These are phyloP conservation scores for Dryocosmus kuriphilus DNA, from an alignment of 2,888 invertebrate genomes.

Conservation along the genomic window DNA sequence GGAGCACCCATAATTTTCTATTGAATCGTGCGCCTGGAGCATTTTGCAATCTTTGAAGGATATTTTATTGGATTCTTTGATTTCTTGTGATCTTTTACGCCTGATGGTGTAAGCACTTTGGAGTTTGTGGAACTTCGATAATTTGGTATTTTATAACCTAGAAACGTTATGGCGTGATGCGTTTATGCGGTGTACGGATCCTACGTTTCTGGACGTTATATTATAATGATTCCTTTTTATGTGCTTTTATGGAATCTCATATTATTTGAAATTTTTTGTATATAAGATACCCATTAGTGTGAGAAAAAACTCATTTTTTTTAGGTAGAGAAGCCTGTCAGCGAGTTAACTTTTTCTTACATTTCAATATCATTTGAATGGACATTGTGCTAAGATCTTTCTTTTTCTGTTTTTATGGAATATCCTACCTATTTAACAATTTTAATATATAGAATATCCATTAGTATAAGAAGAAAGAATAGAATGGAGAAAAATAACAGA, in stretches of 20 bases:
- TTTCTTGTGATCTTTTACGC: neutral
- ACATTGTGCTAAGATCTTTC: too few species aligned
- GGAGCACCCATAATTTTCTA: neutral
- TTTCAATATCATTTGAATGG: too few species aligned
- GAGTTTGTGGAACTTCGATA: neutral
- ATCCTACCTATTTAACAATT: too few species aligned
- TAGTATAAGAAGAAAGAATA: too few species aligned
- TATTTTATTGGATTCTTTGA: neutral
- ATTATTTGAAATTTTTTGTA: neutral
- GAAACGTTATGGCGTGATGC: neutral
- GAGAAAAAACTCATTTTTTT: neutral
- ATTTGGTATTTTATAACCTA: neutral
- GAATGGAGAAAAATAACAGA: too few species aligned
- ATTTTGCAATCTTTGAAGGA: neutral
- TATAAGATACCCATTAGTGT: neutral
- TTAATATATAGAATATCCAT: too few species aligned
- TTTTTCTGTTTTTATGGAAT: too few species aligned
- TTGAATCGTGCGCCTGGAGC: neutral
- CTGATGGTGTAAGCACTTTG: neutral
- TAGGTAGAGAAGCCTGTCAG: neutral
- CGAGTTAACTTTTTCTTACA: neutral
- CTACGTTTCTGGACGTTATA: neutral
- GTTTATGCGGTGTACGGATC: too few species aligned
- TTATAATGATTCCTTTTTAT: neutral
- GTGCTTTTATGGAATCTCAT: neutral